Percentiles rank a stretch among this genome's conserved stretches.
Evolutionary conservation across 1,140 invertebrate genomes (phyloP).

Genomic region (Kradibia gibbosae): DNA sequence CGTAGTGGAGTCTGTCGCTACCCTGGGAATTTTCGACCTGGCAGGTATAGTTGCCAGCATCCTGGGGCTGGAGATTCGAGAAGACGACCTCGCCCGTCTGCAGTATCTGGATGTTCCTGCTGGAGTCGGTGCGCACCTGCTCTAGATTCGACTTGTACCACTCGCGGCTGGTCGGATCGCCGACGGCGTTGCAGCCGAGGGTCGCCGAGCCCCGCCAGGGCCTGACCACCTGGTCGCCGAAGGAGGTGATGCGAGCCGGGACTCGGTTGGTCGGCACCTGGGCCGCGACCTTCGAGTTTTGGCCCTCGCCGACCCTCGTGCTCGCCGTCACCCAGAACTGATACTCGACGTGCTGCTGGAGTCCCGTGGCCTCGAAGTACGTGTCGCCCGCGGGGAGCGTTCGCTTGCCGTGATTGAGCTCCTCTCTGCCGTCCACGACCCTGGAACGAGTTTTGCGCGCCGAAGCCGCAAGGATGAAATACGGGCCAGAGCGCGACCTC

Average conservation of each 20-base stretch:
- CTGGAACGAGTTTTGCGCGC: constrained; percentile 55
- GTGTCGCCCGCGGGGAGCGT: constrained; percentile 77
- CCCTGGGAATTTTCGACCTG: constrained; percentile 82
- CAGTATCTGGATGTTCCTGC: constrained; percentile 76
- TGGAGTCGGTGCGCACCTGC: constrained; percentile 69
- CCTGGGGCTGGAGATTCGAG: constrained; percentile 77
- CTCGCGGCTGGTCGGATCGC: constrained; percentile 77
- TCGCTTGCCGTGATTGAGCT: constrained; percentile 80
- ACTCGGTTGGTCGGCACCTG: constrained; percentile 77
- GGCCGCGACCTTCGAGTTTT: constrained; percentile 79
- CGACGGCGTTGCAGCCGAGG: constrained; percentile 78
- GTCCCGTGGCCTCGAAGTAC: constrained; percentile 78
- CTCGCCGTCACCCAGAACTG: constrained; percentile 87
- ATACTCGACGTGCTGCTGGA: constrained; percentile 85
- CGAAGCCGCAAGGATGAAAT: neutral
- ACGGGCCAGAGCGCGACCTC: neutral
- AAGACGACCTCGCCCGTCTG: constrained; percentile 79
- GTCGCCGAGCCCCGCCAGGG: constrained; percentile 79
- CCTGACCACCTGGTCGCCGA: constrained; percentile 77
- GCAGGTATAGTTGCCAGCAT: constrained; percentile 85
- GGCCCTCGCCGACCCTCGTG: constrained; percentile 83
- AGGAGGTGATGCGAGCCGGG: constrained; percentile 80
- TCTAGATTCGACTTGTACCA: constrained; percentile 76
- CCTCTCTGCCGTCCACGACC: constrained; percentile 79
- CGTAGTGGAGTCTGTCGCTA: constrained; percentile 77